Conservation (phyloP, 2,113 vertebrate species). For the Zootoca vivipara region DNA sequence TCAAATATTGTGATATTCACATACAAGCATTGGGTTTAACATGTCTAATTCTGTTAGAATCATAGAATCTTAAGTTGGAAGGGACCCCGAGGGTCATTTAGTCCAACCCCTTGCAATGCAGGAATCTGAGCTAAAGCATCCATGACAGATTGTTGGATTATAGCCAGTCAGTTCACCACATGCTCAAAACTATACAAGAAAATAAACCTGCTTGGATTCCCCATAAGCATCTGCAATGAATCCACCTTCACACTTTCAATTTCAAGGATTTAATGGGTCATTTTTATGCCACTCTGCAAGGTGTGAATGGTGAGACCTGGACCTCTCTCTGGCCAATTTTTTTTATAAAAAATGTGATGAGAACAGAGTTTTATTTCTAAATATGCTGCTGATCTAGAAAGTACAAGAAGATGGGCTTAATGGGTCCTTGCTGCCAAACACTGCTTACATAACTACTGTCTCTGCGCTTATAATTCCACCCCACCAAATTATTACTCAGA, state of each 20-base stretch:
- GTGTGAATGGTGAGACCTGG: not conserved
- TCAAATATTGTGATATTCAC: not conserved
- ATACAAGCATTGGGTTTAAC: not conserved
- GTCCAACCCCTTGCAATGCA: too few relatives aligned
- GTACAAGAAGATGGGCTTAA: not conserved
- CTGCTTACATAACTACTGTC: not conserved
- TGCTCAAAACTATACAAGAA: not conserved
- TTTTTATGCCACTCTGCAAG: not conserved
- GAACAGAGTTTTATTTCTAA: not conserved
- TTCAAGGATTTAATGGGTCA: not conserved
- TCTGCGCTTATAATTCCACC: not conserved
- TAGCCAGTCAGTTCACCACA: not conserved
- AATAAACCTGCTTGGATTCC: not conserved
- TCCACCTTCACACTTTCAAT: not conserved
- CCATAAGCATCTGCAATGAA: not conserved
- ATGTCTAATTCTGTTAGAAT: not conserved
- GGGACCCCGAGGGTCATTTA: too few relatives aligned
- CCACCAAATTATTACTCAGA: not conserved
- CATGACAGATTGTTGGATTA: not conserved
- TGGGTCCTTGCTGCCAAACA: not conserved
- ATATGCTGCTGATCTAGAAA: not conserved
- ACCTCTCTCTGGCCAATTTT: not conserved
- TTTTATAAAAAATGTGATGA: too few relatives aligned
- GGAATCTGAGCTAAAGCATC: too few relatives aligned
- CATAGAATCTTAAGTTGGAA: not conserved